Conservation (phyloP, 2,888 invertebrate genomes). For the Cabera pusaria region DNA sequence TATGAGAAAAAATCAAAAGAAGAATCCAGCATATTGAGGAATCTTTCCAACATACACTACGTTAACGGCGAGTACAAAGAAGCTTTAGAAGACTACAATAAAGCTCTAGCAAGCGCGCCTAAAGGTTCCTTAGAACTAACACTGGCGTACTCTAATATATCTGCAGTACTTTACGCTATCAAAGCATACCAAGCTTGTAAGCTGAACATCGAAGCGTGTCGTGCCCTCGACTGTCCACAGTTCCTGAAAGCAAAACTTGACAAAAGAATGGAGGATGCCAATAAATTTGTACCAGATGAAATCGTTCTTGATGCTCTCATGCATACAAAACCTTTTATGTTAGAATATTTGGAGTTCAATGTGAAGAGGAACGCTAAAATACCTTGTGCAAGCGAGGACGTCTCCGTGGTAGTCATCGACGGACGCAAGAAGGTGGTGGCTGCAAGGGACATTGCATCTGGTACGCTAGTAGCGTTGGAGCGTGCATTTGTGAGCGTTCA, state of each 20-base stretch:
- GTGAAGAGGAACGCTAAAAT: slow-evolving; percentile 10
- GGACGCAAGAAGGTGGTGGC: slow-evolving; percentile 8
- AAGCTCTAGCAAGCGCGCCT: slow-evolving; percentile 18
- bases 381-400: slow-evolving; percentile 15
- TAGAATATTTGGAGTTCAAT: slow-evolving; percentile 1
- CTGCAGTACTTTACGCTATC: slow-evolving; percentile 16
- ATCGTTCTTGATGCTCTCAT: neutral
- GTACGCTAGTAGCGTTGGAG: slow-evolving; percentile 20
- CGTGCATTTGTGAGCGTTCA: slow-evolving; percentile 13
- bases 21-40: slow-evolving; percentile 1
- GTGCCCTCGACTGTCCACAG: neutral
- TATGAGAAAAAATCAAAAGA: slow-evolving; percentile 1
- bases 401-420: slow-evolving; percentile 4
- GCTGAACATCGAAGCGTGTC: slow-evolving; percentile 2
- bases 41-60: slow-evolving; percentile 11
- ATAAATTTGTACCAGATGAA: neutral
- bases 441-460: slow-evolving; percentile 10
- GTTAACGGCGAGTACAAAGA: neutral
- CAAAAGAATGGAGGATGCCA: neutral
- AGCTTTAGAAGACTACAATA: slow-evolving; percentile 14
- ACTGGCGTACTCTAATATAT: slow-evolving; percentile 16
- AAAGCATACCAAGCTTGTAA: slow-evolving; percentile 14
- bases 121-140: slow-evolving; percentile 8
- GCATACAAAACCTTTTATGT: neutral
- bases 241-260: slow-evolving; percentile 7